A percentile compares a stretch with the other conserved stretches of the same genome.
These are phyloP conservation scores for Muschampia plurimacula DNA, from an alignment of 2,888 invertebrate genomes.

Conservation along the genomic window DNA sequence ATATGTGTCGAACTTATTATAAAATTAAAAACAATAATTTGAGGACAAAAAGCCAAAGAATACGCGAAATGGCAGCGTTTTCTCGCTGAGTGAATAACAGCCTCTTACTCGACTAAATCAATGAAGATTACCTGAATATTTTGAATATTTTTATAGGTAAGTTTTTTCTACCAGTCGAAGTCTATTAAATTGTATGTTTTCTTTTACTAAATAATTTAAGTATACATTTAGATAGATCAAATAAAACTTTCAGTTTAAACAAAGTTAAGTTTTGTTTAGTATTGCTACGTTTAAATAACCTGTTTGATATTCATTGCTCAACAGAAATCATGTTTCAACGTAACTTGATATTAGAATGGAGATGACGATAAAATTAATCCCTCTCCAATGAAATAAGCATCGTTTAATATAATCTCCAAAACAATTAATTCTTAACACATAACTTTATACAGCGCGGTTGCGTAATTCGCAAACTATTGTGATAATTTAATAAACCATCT, in stretches of 20 bases:
- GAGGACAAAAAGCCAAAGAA: background rate
- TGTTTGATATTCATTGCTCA: background rate
- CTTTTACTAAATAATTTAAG: background rate
- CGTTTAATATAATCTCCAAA: constrained; percentile 12
- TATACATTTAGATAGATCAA: background rate
- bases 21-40: background rate
- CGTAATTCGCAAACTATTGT: constrained; percentile 26
- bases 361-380: background rate
- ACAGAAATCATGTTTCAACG: background rate
- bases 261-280: background rate
- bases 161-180: background rate
- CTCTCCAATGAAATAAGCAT: background rate
- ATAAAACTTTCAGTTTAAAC: background rate
- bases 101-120: background rate
- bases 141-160: background rate
- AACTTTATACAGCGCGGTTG: constrained; percentile 20
- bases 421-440: constrained; percentile 21
- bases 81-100: background rate
- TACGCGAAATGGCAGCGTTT: background rate
- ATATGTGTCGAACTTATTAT: too few species aligned
- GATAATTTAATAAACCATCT: constrained; percentile 26
- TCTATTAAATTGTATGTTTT: background rate
- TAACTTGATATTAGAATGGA: background rate
- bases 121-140: background rate
- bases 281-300: background rate